Conservation (phyloP, 2,113 vertebrate species). For the Pycnonotus jocosus region DNA sequence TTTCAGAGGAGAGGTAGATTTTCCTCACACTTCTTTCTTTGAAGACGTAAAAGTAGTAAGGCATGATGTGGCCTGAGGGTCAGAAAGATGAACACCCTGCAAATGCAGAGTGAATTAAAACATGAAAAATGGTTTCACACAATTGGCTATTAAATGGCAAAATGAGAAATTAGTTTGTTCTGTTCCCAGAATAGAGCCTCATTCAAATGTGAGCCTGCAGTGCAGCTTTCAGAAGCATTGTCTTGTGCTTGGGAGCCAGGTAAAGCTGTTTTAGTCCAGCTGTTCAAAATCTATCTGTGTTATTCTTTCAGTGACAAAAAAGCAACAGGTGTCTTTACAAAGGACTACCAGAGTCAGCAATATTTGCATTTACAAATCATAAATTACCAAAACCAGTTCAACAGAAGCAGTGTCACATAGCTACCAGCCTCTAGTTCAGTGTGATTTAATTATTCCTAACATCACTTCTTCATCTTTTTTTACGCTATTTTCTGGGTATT, state of each 20-base stretch:
- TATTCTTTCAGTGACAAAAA: background rate
- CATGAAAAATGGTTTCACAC: background rate
- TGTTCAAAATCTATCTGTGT: background rate
- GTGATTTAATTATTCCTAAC: background rate
- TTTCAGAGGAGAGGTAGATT: background rate
- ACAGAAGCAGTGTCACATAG: background rate
- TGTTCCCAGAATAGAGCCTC: background rate
- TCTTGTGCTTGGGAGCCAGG: background rate
- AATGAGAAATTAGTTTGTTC: constrained; percentile 9
- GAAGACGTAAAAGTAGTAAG: background rate
- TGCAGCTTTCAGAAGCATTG: background rate
- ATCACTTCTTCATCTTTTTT: background rate
- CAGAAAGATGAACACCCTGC: background rate
- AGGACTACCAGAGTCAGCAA: background rate
- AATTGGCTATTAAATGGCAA: background rate
- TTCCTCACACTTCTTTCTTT: background rate
- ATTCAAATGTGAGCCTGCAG: background rate
- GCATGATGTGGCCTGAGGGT: background rate
- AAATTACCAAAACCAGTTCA: background rate
- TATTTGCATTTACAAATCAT: background rate
- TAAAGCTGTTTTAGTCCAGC: background rate
- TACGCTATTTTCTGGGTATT: background rate
- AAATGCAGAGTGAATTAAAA: constrained; percentile 18
- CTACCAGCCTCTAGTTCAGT: background rate
- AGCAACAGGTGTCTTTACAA: background rate